phyloP scores from a whole-genome alignment of 92 coral and sea anemone genomes.

The Porites lobata region DNA sequence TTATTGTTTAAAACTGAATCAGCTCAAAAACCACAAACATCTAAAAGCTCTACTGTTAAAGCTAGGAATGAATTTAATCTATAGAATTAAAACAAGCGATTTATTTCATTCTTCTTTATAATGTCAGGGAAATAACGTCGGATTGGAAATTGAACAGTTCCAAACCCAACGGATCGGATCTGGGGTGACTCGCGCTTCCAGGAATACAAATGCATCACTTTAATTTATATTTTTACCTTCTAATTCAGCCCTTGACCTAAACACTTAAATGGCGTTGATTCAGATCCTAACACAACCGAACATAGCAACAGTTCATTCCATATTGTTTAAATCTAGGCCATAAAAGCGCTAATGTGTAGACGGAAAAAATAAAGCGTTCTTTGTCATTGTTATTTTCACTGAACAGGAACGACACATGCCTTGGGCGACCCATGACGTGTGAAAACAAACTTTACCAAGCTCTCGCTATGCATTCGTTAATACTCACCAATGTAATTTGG shows the following conservation, averaged over 20 bases:
- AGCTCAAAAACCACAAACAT: constrained; percentile 35
- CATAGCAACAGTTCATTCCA: too few species aligned
- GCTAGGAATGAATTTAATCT: background rate
- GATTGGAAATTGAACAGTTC: too few species aligned
- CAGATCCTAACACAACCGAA: too few species aligned
- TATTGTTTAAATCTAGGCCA: background rate
- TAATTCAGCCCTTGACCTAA: too few species aligned
- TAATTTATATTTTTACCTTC: too few species aligned
- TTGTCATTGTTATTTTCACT: constrained; percentile 3
- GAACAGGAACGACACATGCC: constrained; percentile 28
- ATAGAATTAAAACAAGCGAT: background rate
- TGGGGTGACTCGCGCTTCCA: too few species aligned
- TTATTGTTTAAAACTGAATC: background rate
- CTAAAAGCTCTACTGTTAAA: background rate
- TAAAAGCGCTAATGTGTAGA: background rate
- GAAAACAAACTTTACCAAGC: constrained; percentile 18
- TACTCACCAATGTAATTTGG: background rate
- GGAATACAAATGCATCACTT: too few species aligned
- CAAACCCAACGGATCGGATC: too few species aligned
- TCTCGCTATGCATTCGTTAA: constrained; percentile 2
- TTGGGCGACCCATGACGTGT: constrained; percentile 6
- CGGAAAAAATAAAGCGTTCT: background rate
- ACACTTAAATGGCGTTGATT: too few species aligned
- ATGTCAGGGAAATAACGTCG: background rate
- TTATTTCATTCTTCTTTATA: background rate